phyloP scores from a whole-genome alignment of 1,140 invertebrate species.

The Bombus vancouverensis region DNA sequence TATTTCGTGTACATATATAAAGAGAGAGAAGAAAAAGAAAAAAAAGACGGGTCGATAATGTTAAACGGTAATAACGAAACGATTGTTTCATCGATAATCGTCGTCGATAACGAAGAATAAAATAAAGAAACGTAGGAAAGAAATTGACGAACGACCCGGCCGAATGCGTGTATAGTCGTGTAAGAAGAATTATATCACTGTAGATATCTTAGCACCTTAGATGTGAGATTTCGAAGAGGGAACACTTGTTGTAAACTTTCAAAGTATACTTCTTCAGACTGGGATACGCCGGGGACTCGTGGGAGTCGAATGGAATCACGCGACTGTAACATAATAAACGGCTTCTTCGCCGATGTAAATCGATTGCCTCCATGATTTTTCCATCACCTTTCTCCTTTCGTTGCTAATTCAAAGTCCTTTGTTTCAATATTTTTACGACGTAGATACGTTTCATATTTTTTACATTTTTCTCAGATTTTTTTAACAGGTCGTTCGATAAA shows the following conservation, averaged over 20 bases:
- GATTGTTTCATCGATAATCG: background rate
- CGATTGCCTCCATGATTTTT: background rate
- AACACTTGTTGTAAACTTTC: slow-evolving; percentile 70
- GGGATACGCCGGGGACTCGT: slow-evolving; percentile 25
- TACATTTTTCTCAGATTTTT: too few relatives aligned
- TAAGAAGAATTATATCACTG: slow-evolving; percentile 77
- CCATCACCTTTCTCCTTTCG: too few relatives aligned
- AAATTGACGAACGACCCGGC: slow-evolving; percentile 28
- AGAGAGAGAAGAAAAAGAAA: background rate
- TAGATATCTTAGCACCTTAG: slow-evolving; percentile 80
- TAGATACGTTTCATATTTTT: too few relatives aligned
- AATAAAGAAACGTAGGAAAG: background rate
- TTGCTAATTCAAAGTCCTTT: too few relatives aligned
- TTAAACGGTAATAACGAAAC: background rate
- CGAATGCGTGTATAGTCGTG: slow-evolving; percentile 55
- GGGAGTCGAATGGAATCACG: slow-evolving; percentile 34
- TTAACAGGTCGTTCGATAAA: too few relatives aligned
- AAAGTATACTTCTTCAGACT: slow-evolving; percentile 47
- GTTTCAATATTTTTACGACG: too few relatives aligned
- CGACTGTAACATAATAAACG: slow-evolving; percentile 62
- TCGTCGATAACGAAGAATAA: background rate
- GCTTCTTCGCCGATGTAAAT: slow-evolving; percentile 54
- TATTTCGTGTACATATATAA: slow-evolving; percentile 70
- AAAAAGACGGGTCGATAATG: background rate
- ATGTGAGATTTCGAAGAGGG: slow-evolving; percentile 73